Conservation (phyloP, 2,797 vertebrate species). For the Poeciliopsis turneri region DNA sequence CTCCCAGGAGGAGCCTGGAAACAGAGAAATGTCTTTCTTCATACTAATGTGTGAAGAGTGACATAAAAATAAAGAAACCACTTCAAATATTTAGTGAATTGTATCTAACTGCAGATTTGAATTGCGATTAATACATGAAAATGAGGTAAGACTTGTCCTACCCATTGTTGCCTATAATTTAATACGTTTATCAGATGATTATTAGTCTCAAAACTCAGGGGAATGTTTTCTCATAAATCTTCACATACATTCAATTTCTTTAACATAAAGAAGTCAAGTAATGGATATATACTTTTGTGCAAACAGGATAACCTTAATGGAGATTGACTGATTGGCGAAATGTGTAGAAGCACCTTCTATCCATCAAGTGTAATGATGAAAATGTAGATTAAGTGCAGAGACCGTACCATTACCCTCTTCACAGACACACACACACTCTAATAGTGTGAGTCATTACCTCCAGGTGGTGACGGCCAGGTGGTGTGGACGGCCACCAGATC, state of each 20-base stretch:
- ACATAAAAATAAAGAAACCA: background rate
- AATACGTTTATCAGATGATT: background rate
- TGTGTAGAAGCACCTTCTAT: background rate
- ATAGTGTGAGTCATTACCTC: conserved; percentile 57
- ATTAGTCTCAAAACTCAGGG: background rate
- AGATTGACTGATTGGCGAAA: background rate
- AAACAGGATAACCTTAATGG: background rate
- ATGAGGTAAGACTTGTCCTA: background rate
- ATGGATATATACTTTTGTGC: background rate
- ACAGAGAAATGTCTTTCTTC: background rate
- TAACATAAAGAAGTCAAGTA: conserved; percentile 3
- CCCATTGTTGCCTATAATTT: background rate
- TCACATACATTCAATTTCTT: background rate
- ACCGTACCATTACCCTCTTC: background rate
- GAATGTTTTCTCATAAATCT: background rate
- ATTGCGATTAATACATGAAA: background rate
- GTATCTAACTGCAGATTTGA: background rate
- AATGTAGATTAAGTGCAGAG: conserved; percentile 10
- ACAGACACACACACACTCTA: conserved; percentile 17
- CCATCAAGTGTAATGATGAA: conserved; percentile 13
- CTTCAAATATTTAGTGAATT: background rate
- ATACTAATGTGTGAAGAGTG: background rate
- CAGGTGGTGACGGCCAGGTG: conserved; percentile 61
- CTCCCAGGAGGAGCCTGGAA: background rate
- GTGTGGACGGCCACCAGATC: conserved; percentile 32